Percentiles rank a stretch among this genome's conserved stretches.
Conservation (phyloP, 1,140 invertebrate species). For the Drosophila biarmipes region DNA sequence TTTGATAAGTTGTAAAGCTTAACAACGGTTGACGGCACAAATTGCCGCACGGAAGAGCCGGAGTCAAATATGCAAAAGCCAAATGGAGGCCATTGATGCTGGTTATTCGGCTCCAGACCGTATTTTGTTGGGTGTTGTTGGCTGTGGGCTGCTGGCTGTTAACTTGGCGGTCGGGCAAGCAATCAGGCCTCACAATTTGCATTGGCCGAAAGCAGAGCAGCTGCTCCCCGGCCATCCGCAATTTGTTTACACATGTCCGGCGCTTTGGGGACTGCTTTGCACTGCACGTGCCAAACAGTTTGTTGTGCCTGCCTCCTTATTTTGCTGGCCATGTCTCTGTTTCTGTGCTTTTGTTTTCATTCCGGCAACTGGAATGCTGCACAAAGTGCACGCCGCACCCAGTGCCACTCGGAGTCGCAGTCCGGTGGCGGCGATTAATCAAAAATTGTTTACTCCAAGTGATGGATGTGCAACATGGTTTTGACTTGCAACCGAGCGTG, state of each 20-base stretch:
- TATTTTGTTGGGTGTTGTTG: slow-evolving; percentile 9
- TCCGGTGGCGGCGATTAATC: slow-evolving; percentile 71
- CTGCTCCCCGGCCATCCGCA: slow-evolving; percentile 54
- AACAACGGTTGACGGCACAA: slow-evolving; percentile 79
- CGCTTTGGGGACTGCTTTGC: slow-evolving; percentile 40
- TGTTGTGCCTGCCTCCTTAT: slow-evolving; percentile 16
- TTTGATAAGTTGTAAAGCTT: slow-evolving; percentile 78
- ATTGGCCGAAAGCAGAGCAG: slow-evolving; percentile 35
- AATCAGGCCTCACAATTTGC: slow-evolving; percentile 77
- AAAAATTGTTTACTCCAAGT: slow-evolving; percentile 82
- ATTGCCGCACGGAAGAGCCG: slow-evolving; percentile 44
- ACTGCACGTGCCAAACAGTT: slow-evolving; percentile 64
- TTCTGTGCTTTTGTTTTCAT: slow-evolving; percentile 26
- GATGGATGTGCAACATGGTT: slow-evolving; percentile 81
- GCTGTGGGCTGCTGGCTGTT: slow-evolving; percentile 28
- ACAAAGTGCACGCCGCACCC: slow-evolving; percentile 57
- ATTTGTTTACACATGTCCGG: slow-evolving; percentile 68
- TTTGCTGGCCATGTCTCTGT: background rate
- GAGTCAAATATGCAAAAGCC: slow-evolving; percentile 81
- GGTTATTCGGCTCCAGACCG: slow-evolving; percentile 1
- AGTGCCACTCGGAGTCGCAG: slow-evolving; percentile 24
- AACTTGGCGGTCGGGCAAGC: slow-evolving; percentile 47
- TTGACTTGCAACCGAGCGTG: slow-evolving; percentile 67
- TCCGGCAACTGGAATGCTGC: slow-evolving; percentile 74
- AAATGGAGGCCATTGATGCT: slow-evolving; percentile 56